Base-by-base conservation (phyloP, 2,797 vertebrate species). In the Periophthalmus magnuspinnatus region DNA sequence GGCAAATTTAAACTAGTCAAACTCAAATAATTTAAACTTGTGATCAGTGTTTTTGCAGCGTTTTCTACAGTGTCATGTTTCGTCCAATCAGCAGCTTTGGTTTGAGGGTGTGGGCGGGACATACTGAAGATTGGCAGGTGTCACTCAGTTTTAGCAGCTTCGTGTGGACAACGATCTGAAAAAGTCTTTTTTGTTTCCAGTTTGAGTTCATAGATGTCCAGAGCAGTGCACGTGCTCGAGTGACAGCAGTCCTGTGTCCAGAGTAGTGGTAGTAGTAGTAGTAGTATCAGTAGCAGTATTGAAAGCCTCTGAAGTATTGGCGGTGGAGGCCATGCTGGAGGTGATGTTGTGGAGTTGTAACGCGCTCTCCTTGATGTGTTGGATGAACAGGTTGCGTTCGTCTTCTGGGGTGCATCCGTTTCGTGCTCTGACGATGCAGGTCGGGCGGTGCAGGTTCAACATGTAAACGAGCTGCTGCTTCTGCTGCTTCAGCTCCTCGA, bases 381-480 rank as follows among this genome's bases (percentile, higher is more conserved):
- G 97, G 85, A 97, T 94, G 91, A 99, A 98, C 78, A 99, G 96
- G 77, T 96, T 96, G 76, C 95, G 90, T 89, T 99, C 97, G 1
- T 99, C 97, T 79, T 99, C 97, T 0, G 97, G 97, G n/a, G 97
- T 98, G 78, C 94, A 93, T 60, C 97, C 97, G 0, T 96, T 95
- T 84, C 97, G 95, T 16, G 97, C 97, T 0, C 96, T 94, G 69
- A 99, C 97, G 75, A 99, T 99, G 84, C 97, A 99, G 0, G 97
- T 99, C 34, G 97, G 97, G 68, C 97, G 93, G 82, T 99, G 97
- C 65, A 98, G 94, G 82, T 99, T 99, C 11, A 99, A 94, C 97
- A 99, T 98, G 91, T 99, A 98, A 84, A 99, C 97, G 86, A 99
- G 90, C 88, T 97, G 97, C 90, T 99, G 97, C 88, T 98, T 98